Evolutionary conservation across 2,888 invertebrate genomes (phyloP), one percentile per base, ranked within the genome.

Genomic region (Athalia circularis): DNA sequence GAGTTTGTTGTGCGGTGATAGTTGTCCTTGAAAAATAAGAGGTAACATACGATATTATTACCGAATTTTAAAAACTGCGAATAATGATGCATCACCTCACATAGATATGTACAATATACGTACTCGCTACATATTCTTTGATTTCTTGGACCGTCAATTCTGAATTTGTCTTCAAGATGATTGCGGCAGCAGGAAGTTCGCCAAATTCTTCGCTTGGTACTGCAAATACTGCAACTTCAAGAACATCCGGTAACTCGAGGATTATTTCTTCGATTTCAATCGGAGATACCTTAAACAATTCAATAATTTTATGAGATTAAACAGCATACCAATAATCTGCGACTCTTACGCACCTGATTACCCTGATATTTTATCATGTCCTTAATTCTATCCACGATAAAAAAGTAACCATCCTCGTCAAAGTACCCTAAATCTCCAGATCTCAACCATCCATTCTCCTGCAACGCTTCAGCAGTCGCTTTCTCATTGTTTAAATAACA

Each of bases 351-450:
- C 54, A 74, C 74, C 74, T 74, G 74, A 48, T 74, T 61, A 13
- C 74, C 74, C 29, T 74, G 74, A 29, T 74, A 74, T 61, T 74
- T 74, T 13, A 74, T 74, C 61, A 74, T 74, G 13, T 74, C 74
- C 50, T 74, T 74, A 48, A 61, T 61, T 48, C 74, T 74, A 47
- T 61, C 74, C 11, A 74, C 74, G 5, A 74, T 61, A 48, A 74
- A 74, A 15, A 74, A 61, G 61, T 74, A 50, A n/a, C 61, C 74
- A 47, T 74, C 74, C 61, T 11, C 13, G 13, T 74, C 74, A 15
- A 43, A 43, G 48, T 61, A 74, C 29, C 61, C 74, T 61, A 74
- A 74, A 61, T 74, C 74, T 13, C 74, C 74, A 0, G 74, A 61
- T 47, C 61, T 74, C 9, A 74, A n/a, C 74, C 74, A 74, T 74